A percentile compares a stretch with the other conserved stretches of the same genome.
These are phyloP conservation scores for Acipenser ruthenus DNA, from an alignment of 2,797 vertebrate genomes.

Conservation along the genomic window DNA sequence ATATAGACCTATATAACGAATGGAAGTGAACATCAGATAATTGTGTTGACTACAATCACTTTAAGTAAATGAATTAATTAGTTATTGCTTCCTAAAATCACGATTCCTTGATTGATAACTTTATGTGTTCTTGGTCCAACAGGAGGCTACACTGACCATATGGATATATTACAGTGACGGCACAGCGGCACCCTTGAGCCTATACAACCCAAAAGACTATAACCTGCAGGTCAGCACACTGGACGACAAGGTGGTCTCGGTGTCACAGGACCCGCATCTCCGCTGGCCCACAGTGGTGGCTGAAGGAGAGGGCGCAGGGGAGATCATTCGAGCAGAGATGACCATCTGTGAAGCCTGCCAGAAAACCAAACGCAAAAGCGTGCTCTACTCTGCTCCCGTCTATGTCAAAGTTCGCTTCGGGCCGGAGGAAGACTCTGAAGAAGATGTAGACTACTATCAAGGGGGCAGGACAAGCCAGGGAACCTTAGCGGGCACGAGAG, in stretches of 20 bases:
- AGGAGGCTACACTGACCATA: slow-evolving; percentile 89
- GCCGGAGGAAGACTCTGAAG: slow-evolving; percentile 67
- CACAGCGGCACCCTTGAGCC: slow-evolving; percentile 77
- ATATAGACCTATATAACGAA: too few relatives aligned
- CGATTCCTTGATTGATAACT: not conserved
- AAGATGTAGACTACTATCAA: slow-evolving; percentile 62
- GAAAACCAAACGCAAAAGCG: slow-evolving; percentile 91
- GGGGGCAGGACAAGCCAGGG: slow-evolving; percentile 46
- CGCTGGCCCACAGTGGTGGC: slow-evolving; percentile 80
- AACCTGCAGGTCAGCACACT: slow-evolving; percentile 82
- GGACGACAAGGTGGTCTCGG: slow-evolving; percentile 74
- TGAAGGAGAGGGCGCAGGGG: slow-evolving; percentile 76
- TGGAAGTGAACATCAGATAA: too few relatives aligned
- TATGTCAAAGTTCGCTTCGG: slow-evolving; percentile 78
- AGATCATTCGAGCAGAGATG: slow-evolving; percentile 77
- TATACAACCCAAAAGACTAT: slow-evolving; percentile 91
- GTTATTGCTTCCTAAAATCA: not conserved
- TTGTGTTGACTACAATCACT: too few relatives aligned
- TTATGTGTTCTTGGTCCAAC: slow-evolving; percentile 19
- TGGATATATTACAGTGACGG: slow-evolving; percentile 94
- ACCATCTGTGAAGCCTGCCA: slow-evolving; percentile 91
- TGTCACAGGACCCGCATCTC: slow-evolving; percentile 74
- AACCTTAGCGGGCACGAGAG: slow-evolving; percentile 22
- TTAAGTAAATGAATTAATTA: not conserved
- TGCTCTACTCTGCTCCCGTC: slow-evolving; percentile 74